Evolutionary conservation across 1,140 invertebrate species (phyloP), one percentile per base, ranked within the genome.

Genomic region (Pogonomyrmex californicus): DNA sequence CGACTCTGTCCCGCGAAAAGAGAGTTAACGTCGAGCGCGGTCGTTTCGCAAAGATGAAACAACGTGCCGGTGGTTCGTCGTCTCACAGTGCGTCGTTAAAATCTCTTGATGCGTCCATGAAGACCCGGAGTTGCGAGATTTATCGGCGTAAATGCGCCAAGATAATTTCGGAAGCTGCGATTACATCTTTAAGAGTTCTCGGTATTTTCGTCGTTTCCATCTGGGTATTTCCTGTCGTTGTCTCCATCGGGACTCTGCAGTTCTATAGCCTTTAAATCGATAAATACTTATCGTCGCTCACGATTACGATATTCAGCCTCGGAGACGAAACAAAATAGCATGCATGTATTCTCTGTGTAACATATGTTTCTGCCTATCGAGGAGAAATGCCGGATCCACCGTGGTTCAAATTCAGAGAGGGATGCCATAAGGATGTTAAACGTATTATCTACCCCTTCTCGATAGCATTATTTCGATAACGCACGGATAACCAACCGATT

Each of bases 351-450:
- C n/a, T 7, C 77, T 36, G 36, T 47, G 77, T 66, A 65, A 62
- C n/a, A 30, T 12, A 38, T 44, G 60, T 47, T 44, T 68, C 23
- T 30, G 30, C 12, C 2, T 17, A 36, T 56, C 36, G 30, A n/a
- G 30, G 33, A 54, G 75, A 66, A 51, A 30, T 33, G 7, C 17
- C 77, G 47, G 63, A 81, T 81, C 68, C 14, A 14, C 63, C 7
- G 63, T 36, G 49, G 36, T 17, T 71, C 14, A 44, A 71, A 82
- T 58, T 71, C 66, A 38, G 30, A 30, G 12, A 17, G 51, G 44
- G 47, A 78, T 79, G 51, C 47, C 62, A 47, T 33, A 47, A 41
- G 77, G 62, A 79, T 62, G 77, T 79, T 79, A 79, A 79, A 54
- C 47, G 62, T n/a, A 79, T 79, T 75, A 82, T 82, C 79, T 30